Evolutionary conservation across 2,113 vertebrate species (phyloP), one percentile per base, ranked within the genome.

Genomic region (Pomatorhinus ruficollis): DNA sequence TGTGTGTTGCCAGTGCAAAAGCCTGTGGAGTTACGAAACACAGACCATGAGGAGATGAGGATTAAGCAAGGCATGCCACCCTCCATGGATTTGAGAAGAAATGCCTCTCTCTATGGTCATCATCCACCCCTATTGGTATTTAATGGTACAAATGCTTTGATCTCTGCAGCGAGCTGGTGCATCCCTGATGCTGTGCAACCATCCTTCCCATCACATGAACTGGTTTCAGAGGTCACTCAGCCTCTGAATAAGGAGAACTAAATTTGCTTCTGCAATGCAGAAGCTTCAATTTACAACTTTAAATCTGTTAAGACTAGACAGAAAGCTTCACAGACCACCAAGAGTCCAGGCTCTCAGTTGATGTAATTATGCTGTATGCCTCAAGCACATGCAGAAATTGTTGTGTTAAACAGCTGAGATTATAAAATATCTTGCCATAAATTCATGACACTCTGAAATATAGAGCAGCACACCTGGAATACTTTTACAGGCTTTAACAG

Each of bases 191-290:
- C 75, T 79, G 42, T 49, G 63, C 68, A 60, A 45, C 23, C 5
- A 5, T 27, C n/a, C 50, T 61, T 72, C 59, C 37, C 47, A 35
- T 54, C 21, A 15, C 3, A 49, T 4, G 9, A 70, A 42, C 23
- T 24, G 42, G 50, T 20, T 49, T 40, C 69, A 40, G 61, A 76
- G 9, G 22, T 40, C 0, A 0, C 17, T 65, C 37, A 77, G 1
- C 35, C 47, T n/a, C 83, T 60, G n/a, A 5, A 24, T 92, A 52
- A 64, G n/a, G 37, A 63, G 47, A 94, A 54, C 5, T 2, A 0
- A 31, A 64, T 85, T 83, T 79, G 21, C 21, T 78, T 89, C 77
- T 71, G 45, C 61, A 75, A 56, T 24, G 35, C 44, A 83, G 77
- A 89, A 75, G 13, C 42, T 93, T 88, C 22, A 44, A 20, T 60